Conservation (phyloP, 2,113 vertebrate genomes). For the Turdus rufiventris region DNA sequence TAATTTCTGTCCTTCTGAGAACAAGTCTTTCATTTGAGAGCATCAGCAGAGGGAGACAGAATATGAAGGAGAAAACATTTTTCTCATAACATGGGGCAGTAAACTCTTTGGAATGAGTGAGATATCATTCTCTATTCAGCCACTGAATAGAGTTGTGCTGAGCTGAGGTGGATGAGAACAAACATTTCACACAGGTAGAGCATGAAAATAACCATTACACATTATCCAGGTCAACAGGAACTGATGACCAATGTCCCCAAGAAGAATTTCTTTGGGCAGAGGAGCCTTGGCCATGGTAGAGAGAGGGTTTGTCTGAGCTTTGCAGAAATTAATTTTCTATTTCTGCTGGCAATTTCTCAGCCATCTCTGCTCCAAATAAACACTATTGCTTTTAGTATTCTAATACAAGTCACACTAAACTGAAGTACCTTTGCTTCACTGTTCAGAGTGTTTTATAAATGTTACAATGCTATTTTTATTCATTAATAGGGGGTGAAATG, state of each 20-base stretch:
- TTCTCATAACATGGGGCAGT: neutral
- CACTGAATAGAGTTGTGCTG: neutral
- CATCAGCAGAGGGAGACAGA: neutral
- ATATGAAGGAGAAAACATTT: neutral
- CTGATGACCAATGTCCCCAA: neutral
- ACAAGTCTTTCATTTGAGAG: neutral
- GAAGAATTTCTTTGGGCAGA: neutral
- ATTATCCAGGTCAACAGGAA: neutral
- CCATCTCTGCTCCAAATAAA: neutral
- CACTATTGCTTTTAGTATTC: neutral
- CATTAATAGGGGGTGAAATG: neutral
- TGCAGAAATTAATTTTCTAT: neutral
- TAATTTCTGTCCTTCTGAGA: neutral
- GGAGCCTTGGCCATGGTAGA: fast-evolving
- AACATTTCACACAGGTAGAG: neutral
- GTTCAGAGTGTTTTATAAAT: neutral
- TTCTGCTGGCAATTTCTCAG: neutral
- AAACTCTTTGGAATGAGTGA: neutral
- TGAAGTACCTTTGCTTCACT: neutral
- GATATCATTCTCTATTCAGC: neutral
- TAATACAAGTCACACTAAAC: neutral
- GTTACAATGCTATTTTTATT: neutral
- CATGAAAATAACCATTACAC: neutral
- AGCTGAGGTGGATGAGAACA: neutral
- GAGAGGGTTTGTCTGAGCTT: neutral